phyloP scores from a whole-genome alignment of 2,797 vertebrate species.

The Morus bassanus region DNA sequence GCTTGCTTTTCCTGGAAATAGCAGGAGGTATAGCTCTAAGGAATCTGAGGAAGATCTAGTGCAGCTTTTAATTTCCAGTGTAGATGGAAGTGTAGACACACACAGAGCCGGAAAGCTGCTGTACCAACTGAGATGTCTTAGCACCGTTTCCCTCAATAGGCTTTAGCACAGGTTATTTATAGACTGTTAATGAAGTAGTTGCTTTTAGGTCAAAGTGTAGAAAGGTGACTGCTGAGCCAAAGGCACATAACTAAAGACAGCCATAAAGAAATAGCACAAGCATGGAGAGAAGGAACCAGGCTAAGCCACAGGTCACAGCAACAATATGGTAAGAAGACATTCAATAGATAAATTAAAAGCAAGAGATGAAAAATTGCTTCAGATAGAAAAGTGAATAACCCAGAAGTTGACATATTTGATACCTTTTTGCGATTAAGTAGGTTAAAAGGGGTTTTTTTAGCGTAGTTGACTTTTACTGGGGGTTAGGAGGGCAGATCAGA shows the following conservation, averaged over 20 bases:
- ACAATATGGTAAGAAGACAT: not conserved
- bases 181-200: not conserved
- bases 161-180: constrained; percentile 2
- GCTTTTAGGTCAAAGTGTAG: not conserved
- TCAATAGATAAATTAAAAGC: not conserved
- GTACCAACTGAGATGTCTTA: not conserved
- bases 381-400: not conserved
- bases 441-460: not conserved
- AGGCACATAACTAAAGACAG: not conserved
- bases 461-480: not conserved
- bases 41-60: not conserved
- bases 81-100: not conserved
- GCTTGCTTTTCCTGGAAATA: not conserved
- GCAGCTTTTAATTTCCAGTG: not conserved
- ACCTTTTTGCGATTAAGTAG: not conserved
- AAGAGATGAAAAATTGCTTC: not conserved
- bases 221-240: not conserved
- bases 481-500: constrained; percentile 8
- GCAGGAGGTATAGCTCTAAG: not conserved
- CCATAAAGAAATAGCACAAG: not conserved
- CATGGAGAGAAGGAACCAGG: not conserved
- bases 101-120: not conserved
- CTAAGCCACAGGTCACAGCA: not conserved
- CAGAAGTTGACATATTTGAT: not conserved
- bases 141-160: not conserved